Evolutionary conservation across 2,888 invertebrate genomes (phyloP).

Genomic region (Tenthredo amoena): DNA sequence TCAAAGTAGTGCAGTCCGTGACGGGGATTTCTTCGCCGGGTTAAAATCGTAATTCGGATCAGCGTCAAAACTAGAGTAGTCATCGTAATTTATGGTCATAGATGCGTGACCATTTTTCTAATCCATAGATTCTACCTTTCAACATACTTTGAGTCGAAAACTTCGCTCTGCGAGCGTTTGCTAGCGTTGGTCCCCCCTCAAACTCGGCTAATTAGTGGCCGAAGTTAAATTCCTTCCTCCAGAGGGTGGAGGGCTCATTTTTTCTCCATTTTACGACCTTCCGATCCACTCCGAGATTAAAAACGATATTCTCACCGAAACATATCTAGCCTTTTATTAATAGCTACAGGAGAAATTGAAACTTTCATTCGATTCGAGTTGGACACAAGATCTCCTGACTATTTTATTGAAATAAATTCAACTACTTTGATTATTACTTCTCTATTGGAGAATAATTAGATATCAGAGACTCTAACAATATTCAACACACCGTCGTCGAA

Average conservation of each 20-base stretch:
- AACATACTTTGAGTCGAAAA: neutral
- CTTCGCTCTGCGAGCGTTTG: too few species aligned
- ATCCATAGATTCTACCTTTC: neutral
- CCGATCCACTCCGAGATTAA: too few species aligned
- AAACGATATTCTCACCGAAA: too few species aligned
- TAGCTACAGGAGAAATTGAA: neutral
- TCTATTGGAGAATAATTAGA: too few species aligned
- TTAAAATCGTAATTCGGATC: conserved; percentile 65
- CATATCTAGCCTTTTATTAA: too few species aligned
- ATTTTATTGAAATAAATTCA: too few species aligned
- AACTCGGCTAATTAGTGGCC: neutral
- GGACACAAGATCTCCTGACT: too few species aligned
- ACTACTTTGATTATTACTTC: too few species aligned
- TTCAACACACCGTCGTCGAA: too few species aligned
- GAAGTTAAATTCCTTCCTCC: neutral
- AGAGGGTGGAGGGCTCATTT: too few species aligned
- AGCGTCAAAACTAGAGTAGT: conserved; percentile 60
- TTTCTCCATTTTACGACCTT: too few species aligned
- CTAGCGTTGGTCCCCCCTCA: neutral
- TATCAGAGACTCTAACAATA: too few species aligned
- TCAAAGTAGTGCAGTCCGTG: conserved; percentile 57
- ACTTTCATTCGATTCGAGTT: neutral
- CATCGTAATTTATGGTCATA: neutral
- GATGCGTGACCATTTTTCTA: conserved; percentile 14
- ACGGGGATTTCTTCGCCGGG: conserved; percentile 60